Conservation (phyloP, 30 jellyfish, hydroid and myxozoan species). For the Hydractinia symbiolongicarpus region DNA sequence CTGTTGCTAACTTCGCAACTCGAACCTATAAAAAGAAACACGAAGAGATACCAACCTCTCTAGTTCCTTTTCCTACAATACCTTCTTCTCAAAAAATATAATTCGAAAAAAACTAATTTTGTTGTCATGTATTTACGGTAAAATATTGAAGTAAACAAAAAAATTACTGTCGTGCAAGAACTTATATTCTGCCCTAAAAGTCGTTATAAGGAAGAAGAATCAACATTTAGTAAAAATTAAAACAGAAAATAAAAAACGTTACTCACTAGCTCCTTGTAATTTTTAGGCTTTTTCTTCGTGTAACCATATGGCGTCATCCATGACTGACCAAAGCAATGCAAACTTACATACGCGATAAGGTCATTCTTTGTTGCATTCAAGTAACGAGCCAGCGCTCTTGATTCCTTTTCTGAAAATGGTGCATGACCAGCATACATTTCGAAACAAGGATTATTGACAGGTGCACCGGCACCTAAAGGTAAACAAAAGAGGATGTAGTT, state of each 20-base stretch:
- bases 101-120: too few species aligned
- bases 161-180: too few species aligned
- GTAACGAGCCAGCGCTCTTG: conserved; percentile 27
- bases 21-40: conserved; percentile 24
- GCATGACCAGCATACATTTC: conserved; percentile 53
- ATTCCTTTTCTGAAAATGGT: conserved; percentile 46
- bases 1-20: conserved; percentile 44
- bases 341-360: conserved; percentile 23
- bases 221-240: too few species aligned
- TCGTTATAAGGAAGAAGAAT: too few species aligned
- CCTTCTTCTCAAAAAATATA: too few species aligned
- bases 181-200: too few species aligned
- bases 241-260: background rate
- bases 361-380: conserved; percentile 13
- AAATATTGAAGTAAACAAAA: too few species aligned
- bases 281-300: conserved; percentile 18
- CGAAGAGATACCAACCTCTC: background rate
- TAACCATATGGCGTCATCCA: conserved; percentile 53
- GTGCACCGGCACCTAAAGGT: conserved; percentile 44
- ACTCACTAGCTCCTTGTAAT: conserved; percentile 34
- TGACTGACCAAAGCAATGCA: conserved; percentile 38
- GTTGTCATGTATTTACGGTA: too few species aligned
- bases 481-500: background rate
- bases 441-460: conserved; percentile 34
- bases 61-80: too few species aligned